Evolutionary conservation across 2,113 vertebrate species (phyloP), one percentile per base, ranked within the genome.

Genomic region (Apodemus speciosus): DNA sequence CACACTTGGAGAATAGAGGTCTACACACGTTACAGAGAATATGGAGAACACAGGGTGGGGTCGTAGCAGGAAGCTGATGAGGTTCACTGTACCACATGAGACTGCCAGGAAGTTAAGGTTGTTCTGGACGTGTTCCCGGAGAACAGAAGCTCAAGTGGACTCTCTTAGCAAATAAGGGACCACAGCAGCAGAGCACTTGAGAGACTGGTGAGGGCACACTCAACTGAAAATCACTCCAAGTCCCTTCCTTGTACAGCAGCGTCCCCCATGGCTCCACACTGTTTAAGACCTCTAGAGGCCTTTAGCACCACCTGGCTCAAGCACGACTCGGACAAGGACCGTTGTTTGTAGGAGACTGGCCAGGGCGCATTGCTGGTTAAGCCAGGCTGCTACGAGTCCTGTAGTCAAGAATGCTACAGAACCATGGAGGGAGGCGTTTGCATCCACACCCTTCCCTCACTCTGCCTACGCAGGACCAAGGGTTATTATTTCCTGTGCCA

Each of bases 251-350:
- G 15, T 21, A 16, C 27, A n/a, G 21, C 14, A 21, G 23, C 51
- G 32, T 27, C 10, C 5, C 2, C 30, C 13, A 66, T 32, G 4
- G 30, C 16, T 2, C 77, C 43, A 2, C 1, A 0, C 14, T 35
- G 30, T 23, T 0, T 43, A 35, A 32, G n/a, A 60, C 40, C 79
- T 38, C 1, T 0, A 6, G 68, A 91, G 75, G 49, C 20, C 49
- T 32, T 23, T 58, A n/a, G 40, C 32, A 15, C 13, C 14, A 4
- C 51, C 32, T 27, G 15, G 8, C 20, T 62, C 18, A 4, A 20
- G 14, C 20, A 1, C 6, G 53, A 25, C 2, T 5, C 21, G 79
- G 49, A 46, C 5, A 18, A 32, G 62, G 30, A 58, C 9, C 32
- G 35, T 15, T 27, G 68, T 62, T 43, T 77, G 40, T 62, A 21